Conservation (phyloP, 2,888 invertebrate genomes). For the Nematopogon swammerdamellus region DNA sequence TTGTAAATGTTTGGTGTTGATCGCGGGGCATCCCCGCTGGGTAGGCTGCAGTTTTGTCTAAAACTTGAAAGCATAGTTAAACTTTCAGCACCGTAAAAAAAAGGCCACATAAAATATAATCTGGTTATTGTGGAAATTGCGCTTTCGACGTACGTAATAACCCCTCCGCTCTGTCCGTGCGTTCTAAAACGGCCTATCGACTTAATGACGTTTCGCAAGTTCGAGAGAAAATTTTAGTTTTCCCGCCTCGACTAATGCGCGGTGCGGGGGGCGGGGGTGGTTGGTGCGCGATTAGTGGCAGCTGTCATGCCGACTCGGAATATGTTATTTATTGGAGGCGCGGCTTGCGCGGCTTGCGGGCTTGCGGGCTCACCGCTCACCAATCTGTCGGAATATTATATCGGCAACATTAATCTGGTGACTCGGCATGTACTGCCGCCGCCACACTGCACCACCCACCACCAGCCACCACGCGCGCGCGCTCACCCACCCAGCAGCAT, state of each 20-base stretch:
- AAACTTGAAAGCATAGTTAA: too few relatives aligned
- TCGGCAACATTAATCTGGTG: conserved; percentile 39
- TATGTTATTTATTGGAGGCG: conserved; percentile 31
- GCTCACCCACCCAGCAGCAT: too few relatives aligned
- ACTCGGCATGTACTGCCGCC: not conserved
- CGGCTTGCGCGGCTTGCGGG: conserved; percentile 2
- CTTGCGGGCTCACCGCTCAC: conserved; percentile 20
- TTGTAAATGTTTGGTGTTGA: too few relatives aligned
- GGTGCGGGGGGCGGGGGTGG: conserved; percentile 16
- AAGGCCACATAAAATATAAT: too few relatives aligned
- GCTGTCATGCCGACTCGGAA: conserved; percentile 43
- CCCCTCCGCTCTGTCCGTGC: conserved; percentile 18
- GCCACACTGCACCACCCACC: too few relatives aligned
- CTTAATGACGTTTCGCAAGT: conserved; percentile 51
- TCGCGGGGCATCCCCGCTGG: too few relatives aligned
- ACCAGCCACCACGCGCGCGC: too few relatives aligned
- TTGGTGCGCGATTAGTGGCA: conserved; percentile 36
- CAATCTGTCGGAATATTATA: conserved; percentile 41
- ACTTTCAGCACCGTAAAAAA: too few relatives aligned
- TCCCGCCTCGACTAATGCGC: conserved; percentile 24
- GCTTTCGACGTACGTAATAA: too few relatives aligned
- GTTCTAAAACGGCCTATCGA: conserved; percentile 49
- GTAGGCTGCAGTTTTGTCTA: too few relatives aligned
- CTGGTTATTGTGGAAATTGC: too few relatives aligned
- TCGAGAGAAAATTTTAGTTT: conserved; percentile 44